Conservation (phyloP, 2,888 invertebrate species). For the Drosophila glabriapex region DNA sequence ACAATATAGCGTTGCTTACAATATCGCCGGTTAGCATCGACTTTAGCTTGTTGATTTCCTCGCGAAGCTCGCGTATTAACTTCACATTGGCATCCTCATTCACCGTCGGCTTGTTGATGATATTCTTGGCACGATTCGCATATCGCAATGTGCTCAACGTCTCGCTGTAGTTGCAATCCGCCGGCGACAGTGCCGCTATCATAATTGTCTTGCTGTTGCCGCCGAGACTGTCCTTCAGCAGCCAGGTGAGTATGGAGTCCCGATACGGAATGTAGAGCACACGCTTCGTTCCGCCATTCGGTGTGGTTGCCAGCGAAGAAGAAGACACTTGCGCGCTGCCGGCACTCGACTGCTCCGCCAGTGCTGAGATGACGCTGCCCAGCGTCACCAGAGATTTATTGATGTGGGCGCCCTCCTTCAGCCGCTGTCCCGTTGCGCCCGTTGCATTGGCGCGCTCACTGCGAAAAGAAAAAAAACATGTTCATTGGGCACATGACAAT, state of each 20-base stretch:
- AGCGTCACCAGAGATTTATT: constrained; percentile 95
- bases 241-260: constrained; percentile 95
- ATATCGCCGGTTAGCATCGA: constrained; percentile 90
- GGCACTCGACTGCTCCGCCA: constrained; percentile 88
- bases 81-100: constrained; percentile 96
- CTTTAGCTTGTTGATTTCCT: constrained; percentile 93
- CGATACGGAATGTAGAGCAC: constrained; percentile 93
- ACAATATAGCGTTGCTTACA: constrained; percentile 84
- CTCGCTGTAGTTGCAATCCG: constrained; percentile 95
- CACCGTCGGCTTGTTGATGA: constrained; percentile 95
- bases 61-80: constrained; percentile 92
- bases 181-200: constrained; percentile 93
- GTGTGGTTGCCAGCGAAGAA: constrained; percentile 79
- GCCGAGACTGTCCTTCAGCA: constrained; percentile 94
- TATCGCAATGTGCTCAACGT: constrained; percentile 94
- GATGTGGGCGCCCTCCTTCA: constrained; percentile 96
- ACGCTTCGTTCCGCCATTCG: constrained; percentile 85
- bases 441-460: constrained; percentile 95
- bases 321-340: constrained; percentile 67
- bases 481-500: constrained; percentile 17
- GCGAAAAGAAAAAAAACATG: constrained; percentile 5
- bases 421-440: constrained; percentile 94
- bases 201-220: constrained; percentile 96
- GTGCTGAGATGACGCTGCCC: constrained; percentile 94
- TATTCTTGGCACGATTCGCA: constrained; percentile 95